Conservation (phyloP, 1,140 invertebrate genomes). For the Micrasema longulum region DNA sequence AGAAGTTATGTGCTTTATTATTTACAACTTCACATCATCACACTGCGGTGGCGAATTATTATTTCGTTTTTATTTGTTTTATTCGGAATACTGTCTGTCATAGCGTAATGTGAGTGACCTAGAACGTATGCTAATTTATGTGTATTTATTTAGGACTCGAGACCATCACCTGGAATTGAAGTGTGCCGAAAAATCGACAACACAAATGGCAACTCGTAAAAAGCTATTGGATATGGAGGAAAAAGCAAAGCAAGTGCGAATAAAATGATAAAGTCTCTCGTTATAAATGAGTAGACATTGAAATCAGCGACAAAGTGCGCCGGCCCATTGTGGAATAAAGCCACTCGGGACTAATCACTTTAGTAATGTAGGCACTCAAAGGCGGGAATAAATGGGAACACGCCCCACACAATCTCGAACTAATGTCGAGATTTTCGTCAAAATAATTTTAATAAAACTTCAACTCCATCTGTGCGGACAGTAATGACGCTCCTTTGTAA, state of each 20-base stretch:
- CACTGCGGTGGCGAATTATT: constrained; percentile 44
- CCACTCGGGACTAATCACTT: constrained; percentile 28
- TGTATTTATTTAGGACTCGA: constrained; percentile 5
- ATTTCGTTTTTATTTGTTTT: constrained; percentile 42
- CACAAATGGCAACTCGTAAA: no score
- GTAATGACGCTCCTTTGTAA: constrained; percentile 54
- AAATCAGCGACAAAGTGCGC: constrained; percentile 14
- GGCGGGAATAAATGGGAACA: constrained; percentile 22
- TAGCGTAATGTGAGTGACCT: constrained; percentile 52
- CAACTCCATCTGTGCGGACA: constrained; percentile 53
- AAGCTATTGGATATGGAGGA: no score
- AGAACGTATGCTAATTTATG: constrained; percentile 35
- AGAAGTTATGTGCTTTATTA: constrained; percentile 53
- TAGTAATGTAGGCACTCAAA: constrained; percentile 30
- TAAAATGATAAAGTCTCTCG: constrained; percentile 2
- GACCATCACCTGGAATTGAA: neutral
- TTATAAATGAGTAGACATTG: constrained; percentile 15
- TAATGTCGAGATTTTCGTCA: constrained; percentile 39
- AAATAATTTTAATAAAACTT: constrained; percentile 54
- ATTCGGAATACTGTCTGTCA: constrained; percentile 48
- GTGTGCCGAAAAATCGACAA: no score
- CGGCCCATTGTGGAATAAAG: neutral
- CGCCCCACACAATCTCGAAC: constrained; percentile 38
- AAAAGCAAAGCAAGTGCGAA: constrained; percentile 5
- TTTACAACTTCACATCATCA: constrained; percentile 47